Evolutionary conservation across 2,888 invertebrate genomes (phyloP).

Genomic region (Hydrotaea cyrtoneurina): DNA sequence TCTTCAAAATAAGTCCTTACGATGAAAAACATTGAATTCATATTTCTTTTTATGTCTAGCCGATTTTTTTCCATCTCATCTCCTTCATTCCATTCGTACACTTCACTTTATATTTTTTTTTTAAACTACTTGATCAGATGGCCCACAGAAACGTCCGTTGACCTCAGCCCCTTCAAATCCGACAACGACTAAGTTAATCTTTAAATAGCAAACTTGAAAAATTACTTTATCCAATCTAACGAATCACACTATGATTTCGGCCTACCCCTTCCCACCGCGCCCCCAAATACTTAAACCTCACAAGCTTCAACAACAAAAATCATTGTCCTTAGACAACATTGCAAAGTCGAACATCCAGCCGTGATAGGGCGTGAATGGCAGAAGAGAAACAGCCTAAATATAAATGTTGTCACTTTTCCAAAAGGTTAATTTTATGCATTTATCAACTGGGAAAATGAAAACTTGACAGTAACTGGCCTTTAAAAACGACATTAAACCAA

Average conservation of each 20-base stretch:
- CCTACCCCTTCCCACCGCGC: not conserved
- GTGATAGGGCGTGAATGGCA: not conserved
- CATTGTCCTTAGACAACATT: no score
- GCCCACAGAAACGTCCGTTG: not conserved
- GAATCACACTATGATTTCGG: not conserved
- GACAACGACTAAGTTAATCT: not conserved
- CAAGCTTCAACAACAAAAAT: not conserved
- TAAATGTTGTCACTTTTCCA: slow-evolving; percentile 5
- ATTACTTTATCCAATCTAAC: not conserved
- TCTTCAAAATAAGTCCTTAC: no score
- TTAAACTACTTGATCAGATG: not conserved
- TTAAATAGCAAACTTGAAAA: not conserved
- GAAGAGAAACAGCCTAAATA: not conserved
- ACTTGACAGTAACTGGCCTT: slow-evolving; percentile 21
- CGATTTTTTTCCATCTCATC: no score
- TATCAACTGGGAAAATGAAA: slow-evolving; percentile 14
- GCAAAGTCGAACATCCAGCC: not conserved
- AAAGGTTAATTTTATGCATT: slow-evolving; percentile 26
- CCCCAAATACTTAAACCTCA: not conserved
- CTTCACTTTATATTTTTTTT: no score
- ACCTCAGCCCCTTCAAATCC: no score
- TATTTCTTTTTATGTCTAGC: no score
- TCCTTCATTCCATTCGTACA: no score
- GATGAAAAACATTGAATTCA: no score
- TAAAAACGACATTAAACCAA: slow-evolving; percentile 22